Evolutionary conservation across 2,797 vertebrate species (phyloP), one percentile per base, ranked within the genome.

Genomic region (Lindbergichthys nudifrons): DNA sequence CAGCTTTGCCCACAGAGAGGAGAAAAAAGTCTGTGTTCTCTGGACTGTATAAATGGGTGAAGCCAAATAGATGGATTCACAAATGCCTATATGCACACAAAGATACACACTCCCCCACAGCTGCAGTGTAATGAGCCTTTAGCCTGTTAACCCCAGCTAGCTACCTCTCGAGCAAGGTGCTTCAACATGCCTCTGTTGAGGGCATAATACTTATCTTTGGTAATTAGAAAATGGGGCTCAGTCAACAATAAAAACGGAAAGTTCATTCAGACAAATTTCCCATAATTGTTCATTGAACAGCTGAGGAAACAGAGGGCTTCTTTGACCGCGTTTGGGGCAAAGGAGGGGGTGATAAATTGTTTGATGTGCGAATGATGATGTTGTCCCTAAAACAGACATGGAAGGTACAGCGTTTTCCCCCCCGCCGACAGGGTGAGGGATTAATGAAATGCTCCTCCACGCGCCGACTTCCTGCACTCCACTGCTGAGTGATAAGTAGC

Each of bases 401-500:
- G 94, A 95, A 97, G 96, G 96, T 97, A 96, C 96, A 96, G 95
- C 88, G 91, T 93, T 75, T 26, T 50, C 53, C 74, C 77, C 69
- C 70, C 70, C 54, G 72, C 36, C 32, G 94, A 96, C 95, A 96
- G 97, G 96, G 96, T 96, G 96, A 98, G 93, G 96, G 97, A 97
- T 98, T 99, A 99, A 99, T 99, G 96, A 99, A 99, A 99, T 96
- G 96, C 96, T 97, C 97, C 96, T 97, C 97, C 95, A 96, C 95
- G 96, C 95, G 96, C 96, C 95, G 96, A 97, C 97, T 97, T 97
- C 95, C 96, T 94, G 96, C 96, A 96, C 96, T 97, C 96, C 96
- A 97, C 96, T 95, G 95, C 96, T 96, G 96, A 97, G 96, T 97
- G 96, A 96, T 98, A 97, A 97, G 86, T 88, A 78, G 97, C 97